A percentile compares a stretch with the other conserved stretches of the same genome.
Conservation (phyloP, 2,797 vertebrate genomes). For the Falco peregrinus region DNA sequence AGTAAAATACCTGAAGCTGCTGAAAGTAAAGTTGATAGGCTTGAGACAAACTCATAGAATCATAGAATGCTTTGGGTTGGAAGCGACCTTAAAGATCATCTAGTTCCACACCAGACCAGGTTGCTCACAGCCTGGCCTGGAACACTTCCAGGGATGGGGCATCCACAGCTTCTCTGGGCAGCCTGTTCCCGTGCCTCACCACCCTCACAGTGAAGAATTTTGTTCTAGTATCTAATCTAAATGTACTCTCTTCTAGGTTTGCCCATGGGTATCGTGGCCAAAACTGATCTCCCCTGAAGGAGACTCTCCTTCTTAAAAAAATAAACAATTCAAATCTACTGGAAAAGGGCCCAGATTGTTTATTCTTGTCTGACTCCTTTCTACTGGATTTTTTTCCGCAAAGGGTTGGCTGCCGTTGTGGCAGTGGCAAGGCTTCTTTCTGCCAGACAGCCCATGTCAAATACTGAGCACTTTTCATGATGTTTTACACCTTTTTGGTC, state of each 20-base stretch:
- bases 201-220: too few relatives aligned
- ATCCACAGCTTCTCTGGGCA: too few relatives aligned
- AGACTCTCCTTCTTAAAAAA: background rate
- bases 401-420: background rate
- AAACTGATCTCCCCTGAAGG: background rate
- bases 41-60: background rate
- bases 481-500: background rate
- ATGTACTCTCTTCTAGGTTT: background rate
- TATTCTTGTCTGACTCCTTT: background rate
- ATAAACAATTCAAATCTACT: background rate
- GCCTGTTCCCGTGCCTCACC: too few relatives aligned
- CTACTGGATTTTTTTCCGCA: fast-evolving
- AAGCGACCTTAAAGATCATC: too few relatives aligned
- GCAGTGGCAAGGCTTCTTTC: background rate
- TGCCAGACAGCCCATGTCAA: background rate
- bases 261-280: background rate
- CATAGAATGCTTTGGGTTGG: too few relatives aligned
- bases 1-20: background rate
- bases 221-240: too few relatives aligned
- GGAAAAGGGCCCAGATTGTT: slow-evolving; percentile 22
- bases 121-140: too few relatives aligned
- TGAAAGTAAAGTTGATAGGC: background rate
- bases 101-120: too few relatives aligned
- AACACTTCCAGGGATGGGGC: too few relatives aligned
- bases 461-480: background rate